A percentile compares a stretch with the other conserved stretches of the same genome.
phyloP scores from a whole-genome alignment of 2,797 vertebrate species.

The Smutsia gigantea region DNA sequence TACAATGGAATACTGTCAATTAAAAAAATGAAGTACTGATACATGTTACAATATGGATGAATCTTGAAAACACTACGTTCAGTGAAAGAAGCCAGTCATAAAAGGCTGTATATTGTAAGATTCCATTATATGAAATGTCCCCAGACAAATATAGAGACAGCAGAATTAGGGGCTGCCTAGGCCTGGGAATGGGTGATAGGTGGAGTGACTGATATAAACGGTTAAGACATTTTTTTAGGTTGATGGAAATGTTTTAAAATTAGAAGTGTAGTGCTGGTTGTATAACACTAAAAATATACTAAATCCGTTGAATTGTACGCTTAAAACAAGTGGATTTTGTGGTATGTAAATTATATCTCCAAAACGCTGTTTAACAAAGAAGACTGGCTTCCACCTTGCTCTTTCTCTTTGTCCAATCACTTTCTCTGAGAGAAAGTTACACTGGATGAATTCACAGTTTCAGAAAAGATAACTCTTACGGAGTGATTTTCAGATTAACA shows the following conservation, averaged over 20 bases:
- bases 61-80: not conserved
- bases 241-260: constrained; percentile 56
- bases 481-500: not conserved
- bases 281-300: constrained; percentile 52
- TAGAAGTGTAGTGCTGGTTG: not conserved
- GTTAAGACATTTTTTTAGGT: constrained; percentile 15
- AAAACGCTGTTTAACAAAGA: constrained; percentile 12
- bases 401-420: not conserved
- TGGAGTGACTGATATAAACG: not conserved
- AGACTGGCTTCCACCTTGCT: not conserved
- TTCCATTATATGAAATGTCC: not conserved
- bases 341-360: not conserved
- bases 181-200: not conserved
- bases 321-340: constrained; percentile 12
- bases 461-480: not conserved
- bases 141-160: not conserved
- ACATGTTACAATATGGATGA: not conserved
- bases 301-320: not conserved
- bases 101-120: not conserved
- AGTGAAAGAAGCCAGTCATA: not conserved
- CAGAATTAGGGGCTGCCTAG: not conserved
- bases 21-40: not conserved
- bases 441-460: not conserved
- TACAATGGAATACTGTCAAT: not conserved
- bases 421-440: not conserved